Evolutionary conservation across 2,113 vertebrate species (phyloP).

Genomic region (Maccullochella peelii): DNA sequence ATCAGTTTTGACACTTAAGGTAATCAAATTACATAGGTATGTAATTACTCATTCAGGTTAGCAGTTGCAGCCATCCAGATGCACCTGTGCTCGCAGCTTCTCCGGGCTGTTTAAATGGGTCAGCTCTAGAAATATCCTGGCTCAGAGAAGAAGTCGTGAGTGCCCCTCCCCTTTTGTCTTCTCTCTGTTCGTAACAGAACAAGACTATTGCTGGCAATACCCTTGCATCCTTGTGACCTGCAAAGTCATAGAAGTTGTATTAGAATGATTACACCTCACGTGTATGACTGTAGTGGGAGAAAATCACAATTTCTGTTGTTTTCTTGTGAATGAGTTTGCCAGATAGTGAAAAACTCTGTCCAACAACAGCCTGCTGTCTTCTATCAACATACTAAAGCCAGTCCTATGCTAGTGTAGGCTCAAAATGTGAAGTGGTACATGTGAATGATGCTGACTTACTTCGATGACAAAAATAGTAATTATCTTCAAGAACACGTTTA

Average conservation of each 20-base stretch:
- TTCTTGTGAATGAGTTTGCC: slow-evolving; percentile 36
- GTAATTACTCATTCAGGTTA: slow-evolving; percentile 40
- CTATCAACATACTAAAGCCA: slow-evolving; percentile 7
- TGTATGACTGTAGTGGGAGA: slow-evolving; percentile 9
- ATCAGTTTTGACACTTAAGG: slow-evolving; percentile 62
- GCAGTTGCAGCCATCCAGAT: slow-evolving; percentile 59
- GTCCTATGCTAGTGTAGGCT: slow-evolving; percentile 1
- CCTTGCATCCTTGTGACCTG: slow-evolving; percentile 44
- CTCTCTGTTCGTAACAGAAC: slow-evolving; percentile 35
- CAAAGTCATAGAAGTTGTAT: slow-evolving; percentile 60
- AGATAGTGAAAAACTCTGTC: slow-evolving; percentile 9
- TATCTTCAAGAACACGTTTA: neutral
- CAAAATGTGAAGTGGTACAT: neutral
- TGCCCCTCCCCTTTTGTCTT: slow-evolving; percentile 42
- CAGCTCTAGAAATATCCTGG: slow-evolving; percentile 81
- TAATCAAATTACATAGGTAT: no score
- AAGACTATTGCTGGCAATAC: slow-evolving; percentile 34
- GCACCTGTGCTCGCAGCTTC: slow-evolving; percentile 72
- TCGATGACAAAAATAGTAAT: slow-evolving; percentile 13
- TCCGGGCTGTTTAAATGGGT: slow-evolving; percentile 74
- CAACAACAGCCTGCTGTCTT: slow-evolving; percentile 9
- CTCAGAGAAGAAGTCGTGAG: slow-evolving; percentile 56
- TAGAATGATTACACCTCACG: slow-evolving; percentile 17
- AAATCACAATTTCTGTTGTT: slow-evolving; percentile 6
- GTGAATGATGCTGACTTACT: slow-evolving; percentile 1